These are phyloP conservation scores for Pteronotus mesoamericanus DNA, from an alignment of 2,797 vertebrate species.

Conservation along the genomic window DNA sequence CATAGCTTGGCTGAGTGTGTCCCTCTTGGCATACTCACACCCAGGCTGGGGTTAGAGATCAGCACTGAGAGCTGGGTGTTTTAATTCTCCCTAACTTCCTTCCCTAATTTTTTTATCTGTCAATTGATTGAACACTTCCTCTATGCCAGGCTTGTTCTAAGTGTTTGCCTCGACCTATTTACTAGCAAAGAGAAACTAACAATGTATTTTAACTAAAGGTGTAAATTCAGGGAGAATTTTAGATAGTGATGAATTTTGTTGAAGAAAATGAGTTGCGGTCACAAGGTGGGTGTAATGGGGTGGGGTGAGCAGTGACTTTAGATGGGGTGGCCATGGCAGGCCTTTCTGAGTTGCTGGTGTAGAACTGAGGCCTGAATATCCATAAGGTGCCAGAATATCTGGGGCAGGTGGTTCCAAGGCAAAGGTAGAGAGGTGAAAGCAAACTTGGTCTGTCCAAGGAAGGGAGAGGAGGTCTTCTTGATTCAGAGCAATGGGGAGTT, in stretches of 20 bases:
- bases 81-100: background rate
- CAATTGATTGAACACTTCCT: background rate
- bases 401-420: no score
- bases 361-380: background rate
- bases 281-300: no score
- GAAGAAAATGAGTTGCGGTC: background rate
- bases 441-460: background rate
- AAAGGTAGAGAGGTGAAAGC: background rate
- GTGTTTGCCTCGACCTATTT: background rate
- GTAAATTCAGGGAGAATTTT: background rate
- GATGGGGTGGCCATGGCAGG: background rate
- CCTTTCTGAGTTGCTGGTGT: background rate
- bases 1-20: accelerated
- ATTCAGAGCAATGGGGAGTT: background rate
- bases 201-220: background rate
- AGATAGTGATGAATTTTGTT: background rate
- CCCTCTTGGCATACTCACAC: background rate
- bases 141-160: background rate
- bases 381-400: background rate
- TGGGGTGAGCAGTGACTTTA: background rate
- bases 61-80: background rate
- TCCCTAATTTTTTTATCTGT: background rate
- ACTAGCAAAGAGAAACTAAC: background rate
- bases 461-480: background rate
- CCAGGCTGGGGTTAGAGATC: background rate